phyloP scores from a whole-genome alignment of 2,113 vertebrate genomes.

The Python bivittatus region DNA sequence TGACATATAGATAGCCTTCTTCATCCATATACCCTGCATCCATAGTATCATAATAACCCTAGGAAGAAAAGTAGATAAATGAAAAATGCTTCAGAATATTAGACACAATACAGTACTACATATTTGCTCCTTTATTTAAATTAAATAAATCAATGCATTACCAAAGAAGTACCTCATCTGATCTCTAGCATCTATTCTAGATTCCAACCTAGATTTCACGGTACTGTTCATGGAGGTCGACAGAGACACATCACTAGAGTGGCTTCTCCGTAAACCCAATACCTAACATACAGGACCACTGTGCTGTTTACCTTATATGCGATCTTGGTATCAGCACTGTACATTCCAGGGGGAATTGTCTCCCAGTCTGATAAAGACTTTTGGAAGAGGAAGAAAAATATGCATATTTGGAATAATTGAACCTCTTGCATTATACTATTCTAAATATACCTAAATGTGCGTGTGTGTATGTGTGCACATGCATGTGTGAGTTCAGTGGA shows the following conservation, averaged over 20 bases:
- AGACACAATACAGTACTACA: not conserved
- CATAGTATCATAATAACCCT: slow-evolving; percentile 99
- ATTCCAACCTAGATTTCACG: not conserved
- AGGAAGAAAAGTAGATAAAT: slow-evolving; percentile 23
- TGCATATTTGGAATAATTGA: not conserved
- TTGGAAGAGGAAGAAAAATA: not conserved
- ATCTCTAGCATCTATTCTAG: not conserved
- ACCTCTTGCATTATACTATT: not conserved
- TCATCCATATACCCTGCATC: slow-evolving; percentile 92
- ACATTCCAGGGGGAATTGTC: not conserved
- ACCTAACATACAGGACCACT: not conserved
- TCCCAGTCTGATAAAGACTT: not conserved
- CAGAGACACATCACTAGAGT: not conserved
- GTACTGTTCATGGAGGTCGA: not conserved
- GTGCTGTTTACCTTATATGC: not conserved
- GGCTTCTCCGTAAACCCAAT: not conserved
- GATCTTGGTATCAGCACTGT: not conserved
- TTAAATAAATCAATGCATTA: not conserved
- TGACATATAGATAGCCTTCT: slow-evolving; percentile 90
- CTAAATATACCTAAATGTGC: not conserved
- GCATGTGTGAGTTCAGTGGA: not conserved
- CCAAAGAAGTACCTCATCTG: not conserved
- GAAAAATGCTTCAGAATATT: slow-evolving; percentile 7
- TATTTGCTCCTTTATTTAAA: not conserved
- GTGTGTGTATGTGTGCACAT: not conserved